Evolutionary conservation across 2,113 vertebrate species (phyloP), one percentile per base, ranked within the genome.

Genomic region (Tor tambroides): DNA sequence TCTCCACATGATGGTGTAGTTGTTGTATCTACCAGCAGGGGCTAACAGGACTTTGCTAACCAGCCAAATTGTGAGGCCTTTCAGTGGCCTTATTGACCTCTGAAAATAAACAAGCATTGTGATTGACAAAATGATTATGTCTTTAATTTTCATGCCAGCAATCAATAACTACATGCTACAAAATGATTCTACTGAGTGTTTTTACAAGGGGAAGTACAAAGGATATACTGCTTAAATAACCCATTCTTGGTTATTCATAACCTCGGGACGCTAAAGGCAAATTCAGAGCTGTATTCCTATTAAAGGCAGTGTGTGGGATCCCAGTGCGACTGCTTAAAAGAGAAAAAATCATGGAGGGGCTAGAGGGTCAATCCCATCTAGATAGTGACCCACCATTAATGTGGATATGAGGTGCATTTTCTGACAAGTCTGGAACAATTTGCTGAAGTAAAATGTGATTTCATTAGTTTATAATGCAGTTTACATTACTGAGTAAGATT

Each of bases 241-340:
- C 72, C 11, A 75, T 75, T 75, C 38, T 43, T 46, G 11, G 38
- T n/a, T 46, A 46, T 75, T 75, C 41, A 26, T n/a, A 75, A 75
- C 38, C 72, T 26, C n/a, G 0, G 12, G 41, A 46, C 12, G 11
- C 23, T 26, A 26, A 75, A 75, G 72, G n/a, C 72, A 75, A 75
- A 75, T 46, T 46, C 72, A 75, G 72, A 26, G 41, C 6, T 43
- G 23, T 26, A 14, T 75, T 26, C 6, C 41, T 75, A 23, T 72
- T 41, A 72, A 41, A 72, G 35, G 35, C 35, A 72, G 35, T 72
- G 35, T 72, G 69, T 72, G 19, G 35, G 35, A 23, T 72, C 69
- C 35, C 69, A 72, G 35, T 23, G 35, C 10, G 32, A 72, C 69
- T 72, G 32, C 19, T 72, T 72, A 41, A 41, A 72, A 72, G 69